Conservation (phyloP, 2,888 invertebrate species). For the Eupsilia transversa region DNA sequence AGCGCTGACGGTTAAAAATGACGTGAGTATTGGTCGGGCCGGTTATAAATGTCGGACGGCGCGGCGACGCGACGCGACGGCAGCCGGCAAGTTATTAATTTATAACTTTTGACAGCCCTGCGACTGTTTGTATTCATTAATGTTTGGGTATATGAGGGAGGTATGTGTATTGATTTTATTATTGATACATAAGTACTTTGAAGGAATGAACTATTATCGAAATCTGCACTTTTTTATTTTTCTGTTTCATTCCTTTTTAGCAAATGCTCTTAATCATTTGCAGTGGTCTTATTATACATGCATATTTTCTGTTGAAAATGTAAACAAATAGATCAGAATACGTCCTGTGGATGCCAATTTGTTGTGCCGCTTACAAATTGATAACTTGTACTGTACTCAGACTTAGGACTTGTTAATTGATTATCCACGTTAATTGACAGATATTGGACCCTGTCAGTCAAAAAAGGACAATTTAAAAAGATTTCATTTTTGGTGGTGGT, state of each 20-base stretch:
- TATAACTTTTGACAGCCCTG: conserved; percentile 70
- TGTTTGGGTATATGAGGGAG: conserved; percentile 19
- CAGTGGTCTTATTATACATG: too few species aligned
- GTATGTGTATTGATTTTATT: conserved; percentile 35
- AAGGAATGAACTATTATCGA: not conserved
- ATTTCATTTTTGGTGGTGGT: too few species aligned
- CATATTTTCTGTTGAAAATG: not conserved
- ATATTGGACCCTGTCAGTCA: too few species aligned
- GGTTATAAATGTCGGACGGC: conserved; percentile 76
- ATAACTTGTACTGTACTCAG: too few species aligned
- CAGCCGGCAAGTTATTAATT: conserved; percentile 79
- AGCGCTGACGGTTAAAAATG: conserved; percentile 90
- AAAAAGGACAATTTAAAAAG: too few species aligned
- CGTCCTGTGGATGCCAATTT: too few species aligned
- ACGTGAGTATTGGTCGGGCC: conserved; percentile 79
- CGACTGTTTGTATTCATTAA: conserved; percentile 56
- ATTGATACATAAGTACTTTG: not conserved
- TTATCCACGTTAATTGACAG: too few species aligned
- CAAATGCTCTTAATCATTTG: not conserved
- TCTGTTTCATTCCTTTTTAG: not conserved
- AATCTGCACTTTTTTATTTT: not conserved
- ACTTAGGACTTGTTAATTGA: too few species aligned
- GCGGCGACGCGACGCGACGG: conserved; percentile 74
- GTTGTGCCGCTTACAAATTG: too few species aligned
- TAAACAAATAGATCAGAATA: not conserved